phyloP scores from a whole-genome alignment of 2,113 vertebrate species.

The Petaurus breviceps region DNA sequence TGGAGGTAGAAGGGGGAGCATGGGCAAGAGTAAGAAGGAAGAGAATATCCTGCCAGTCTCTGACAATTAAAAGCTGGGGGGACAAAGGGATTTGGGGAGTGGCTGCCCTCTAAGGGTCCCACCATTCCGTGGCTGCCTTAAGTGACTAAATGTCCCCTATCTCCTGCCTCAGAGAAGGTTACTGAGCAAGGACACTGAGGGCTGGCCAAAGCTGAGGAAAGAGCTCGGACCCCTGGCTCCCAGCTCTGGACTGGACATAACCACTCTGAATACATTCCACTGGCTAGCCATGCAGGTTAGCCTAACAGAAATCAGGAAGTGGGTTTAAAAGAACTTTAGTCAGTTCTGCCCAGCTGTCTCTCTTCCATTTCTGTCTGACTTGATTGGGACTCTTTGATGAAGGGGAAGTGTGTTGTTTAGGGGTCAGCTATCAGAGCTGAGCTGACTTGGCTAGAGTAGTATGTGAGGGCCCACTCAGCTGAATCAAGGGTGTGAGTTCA shows the following conservation, averaged over 20 bases:
- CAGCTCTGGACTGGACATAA: background rate
- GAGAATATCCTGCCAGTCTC: background rate
- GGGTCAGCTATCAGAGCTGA: background rate
- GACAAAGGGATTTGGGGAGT: slow-evolving; percentile 1
- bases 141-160: background rate
- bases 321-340: background rate
- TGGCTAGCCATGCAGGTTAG: rapidly evolving
- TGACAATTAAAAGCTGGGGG: background rate
- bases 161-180: background rate
- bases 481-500: background rate
- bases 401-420: background rate
- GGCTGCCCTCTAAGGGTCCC: background rate
- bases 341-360: background rate
- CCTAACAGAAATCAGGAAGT: background rate
- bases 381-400: background rate
- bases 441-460: background rate
- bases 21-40: background rate
- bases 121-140: background rate
- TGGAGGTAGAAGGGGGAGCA: background rate
- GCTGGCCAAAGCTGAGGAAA: background rate
- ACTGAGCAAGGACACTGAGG: background rate
- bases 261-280: background rate
- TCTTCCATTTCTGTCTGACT: background rate
- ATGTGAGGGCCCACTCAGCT: background rate
- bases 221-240: rapidly evolving